Base-by-base conservation (phyloP, 2,113 vertebrate genomes). In the Oceanodroma tethys region DNA sequence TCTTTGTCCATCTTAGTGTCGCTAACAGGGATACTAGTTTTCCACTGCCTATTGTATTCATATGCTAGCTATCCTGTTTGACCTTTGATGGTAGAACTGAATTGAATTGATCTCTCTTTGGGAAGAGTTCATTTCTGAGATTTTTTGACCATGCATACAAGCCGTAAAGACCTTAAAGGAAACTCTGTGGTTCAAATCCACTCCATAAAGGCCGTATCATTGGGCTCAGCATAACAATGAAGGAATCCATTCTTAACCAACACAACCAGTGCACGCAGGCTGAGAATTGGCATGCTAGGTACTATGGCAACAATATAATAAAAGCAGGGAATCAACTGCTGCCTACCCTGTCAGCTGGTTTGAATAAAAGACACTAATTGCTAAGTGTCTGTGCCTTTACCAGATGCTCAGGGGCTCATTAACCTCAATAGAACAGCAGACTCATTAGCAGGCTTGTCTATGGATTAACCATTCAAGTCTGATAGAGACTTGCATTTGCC, bases 281-380 rank as follows among this genome's bases (percentile, higher is more conserved):
- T 94, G 21, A 48, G 60, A 56, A 11, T 10, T 79, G 84, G 76
- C 56, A 43, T 47, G 30, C 32, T 81, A 90, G 93, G 34, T 90
- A 53, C 92, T 94, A 66, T 88, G 71, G 75, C 29, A 94, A 80
- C 71, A 70, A 42, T 30, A 38, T 10, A 80, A 88, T 80, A 80
- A 88, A 95, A 90, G 40, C 38, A 2, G n/a, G 50, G 85, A 92
- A 94, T 92, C 88, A 90, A 27, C 50, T 83, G 26, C 62, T 94
- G 81, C 90, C 75, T 92, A 90, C 71, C 5, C 82, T 93, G 88
- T 58, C 75, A 88, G 48, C 67, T 78, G 81, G 34, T 90, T 96
- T 85, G 86, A 95, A 94, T 88, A 76, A 95, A 96, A 90, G 71
- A 66, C 88, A 62, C 78, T 94, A 93, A 96, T 96, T 93, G 52